Percentiles rank a stretch among this genome's conserved stretches.
Conservation (phyloP, 1,140 invertebrate species). For the Triops cancriformis region DNA sequence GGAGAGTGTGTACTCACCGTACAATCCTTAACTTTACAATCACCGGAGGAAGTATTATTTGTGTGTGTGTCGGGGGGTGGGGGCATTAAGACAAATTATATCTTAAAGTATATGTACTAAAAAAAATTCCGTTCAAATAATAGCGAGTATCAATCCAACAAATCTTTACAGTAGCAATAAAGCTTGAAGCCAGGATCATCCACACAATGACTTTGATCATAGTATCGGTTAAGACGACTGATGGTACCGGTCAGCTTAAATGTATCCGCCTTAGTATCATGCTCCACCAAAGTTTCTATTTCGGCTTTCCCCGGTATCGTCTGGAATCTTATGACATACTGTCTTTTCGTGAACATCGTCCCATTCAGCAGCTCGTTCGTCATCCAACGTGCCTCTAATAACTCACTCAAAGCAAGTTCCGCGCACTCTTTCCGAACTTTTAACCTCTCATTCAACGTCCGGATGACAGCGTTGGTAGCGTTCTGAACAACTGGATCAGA, state of each 20-base stretch:
- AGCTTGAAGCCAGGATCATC: background rate
- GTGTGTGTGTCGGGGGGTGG: too few species aligned
- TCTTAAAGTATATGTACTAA: too few species aligned
- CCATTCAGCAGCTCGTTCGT: background rate
- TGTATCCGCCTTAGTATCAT: background rate
- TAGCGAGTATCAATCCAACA: too few species aligned
- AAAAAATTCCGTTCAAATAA: too few species aligned
- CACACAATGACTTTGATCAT: background rate
- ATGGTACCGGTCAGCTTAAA: background rate
- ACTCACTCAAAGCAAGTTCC: background rate
- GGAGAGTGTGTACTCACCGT: too few species aligned
- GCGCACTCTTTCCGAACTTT: background rate
- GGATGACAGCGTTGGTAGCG: background rate
- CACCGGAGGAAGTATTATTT: too few species aligned
- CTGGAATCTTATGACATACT: background rate
- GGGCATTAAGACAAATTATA: too few species aligned
- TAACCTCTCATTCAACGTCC: background rate
- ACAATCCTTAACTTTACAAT: too few species aligned
- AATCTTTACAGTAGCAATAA: background rate
- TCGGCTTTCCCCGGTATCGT: background rate
- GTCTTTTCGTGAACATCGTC: background rate
- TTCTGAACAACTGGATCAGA: background rate
- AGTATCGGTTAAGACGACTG: background rate
- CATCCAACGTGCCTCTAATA: background rate
- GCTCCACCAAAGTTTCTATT: background rate